Percentiles rank a stretch among this genome's conserved stretches.
phyloP scores from a whole-genome alignment of 2,113 vertebrate species.

The Globicephala melas region DNA sequence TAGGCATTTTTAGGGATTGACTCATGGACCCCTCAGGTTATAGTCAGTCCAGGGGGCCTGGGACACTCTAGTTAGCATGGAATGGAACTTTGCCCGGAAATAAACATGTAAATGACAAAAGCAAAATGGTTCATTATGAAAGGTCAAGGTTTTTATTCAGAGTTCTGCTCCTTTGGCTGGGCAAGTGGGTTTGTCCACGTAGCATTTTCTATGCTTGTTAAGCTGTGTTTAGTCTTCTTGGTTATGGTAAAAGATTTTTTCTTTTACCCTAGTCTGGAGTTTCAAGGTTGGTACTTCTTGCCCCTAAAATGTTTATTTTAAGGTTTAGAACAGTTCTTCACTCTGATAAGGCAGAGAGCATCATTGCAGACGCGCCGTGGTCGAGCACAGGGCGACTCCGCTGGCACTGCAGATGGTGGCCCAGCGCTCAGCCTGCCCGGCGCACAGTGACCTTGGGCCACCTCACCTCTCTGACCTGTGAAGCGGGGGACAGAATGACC shows the following conservation, averaged over 20 bases:
- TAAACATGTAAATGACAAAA: not conserved
- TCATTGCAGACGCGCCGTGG: fast-evolving
- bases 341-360: not conserved
- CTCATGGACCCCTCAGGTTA: not conserved
- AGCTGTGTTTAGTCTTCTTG: slow-evolving; percentile 64
- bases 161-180: not conserved
- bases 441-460: not conserved
- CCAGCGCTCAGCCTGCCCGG: fast-evolving
- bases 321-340: not conserved
- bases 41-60: not conserved
- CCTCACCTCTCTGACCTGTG: not conserved
- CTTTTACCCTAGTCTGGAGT: slow-evolving; percentile 59
- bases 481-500: not conserved
- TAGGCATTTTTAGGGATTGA: not conserved
- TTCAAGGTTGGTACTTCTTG: slow-evolving; percentile 69
- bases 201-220: not conserved
- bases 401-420: fast-evolving
- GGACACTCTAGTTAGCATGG: not conserved
- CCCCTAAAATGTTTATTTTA: slow-evolving; percentile 47
- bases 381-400: fast-evolving
- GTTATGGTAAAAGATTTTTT: slow-evolving; percentile 48
- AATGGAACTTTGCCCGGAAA: not conserved
- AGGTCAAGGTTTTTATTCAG: not conserved
- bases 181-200: not conserved
- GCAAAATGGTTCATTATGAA: not conserved